Evolutionary conservation across 1,140 invertebrate genomes (phyloP).

Genomic region (Popillia japonica): DNA sequence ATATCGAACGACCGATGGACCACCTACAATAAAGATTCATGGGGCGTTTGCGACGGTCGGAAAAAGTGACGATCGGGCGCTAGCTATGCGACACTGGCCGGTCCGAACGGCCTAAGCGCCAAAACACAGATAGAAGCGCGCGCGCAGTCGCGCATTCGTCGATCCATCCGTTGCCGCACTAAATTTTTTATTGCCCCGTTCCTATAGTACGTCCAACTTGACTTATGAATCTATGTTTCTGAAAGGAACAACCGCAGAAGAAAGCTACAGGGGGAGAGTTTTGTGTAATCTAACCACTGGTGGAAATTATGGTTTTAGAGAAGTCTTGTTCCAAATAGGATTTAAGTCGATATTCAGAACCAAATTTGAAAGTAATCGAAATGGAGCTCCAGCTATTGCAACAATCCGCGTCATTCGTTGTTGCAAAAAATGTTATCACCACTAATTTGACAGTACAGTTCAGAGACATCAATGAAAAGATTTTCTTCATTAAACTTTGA

Average conservation of each 20-base stretch:
- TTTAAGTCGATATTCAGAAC: too few species aligned
- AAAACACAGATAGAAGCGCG: neutral
- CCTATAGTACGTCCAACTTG: neutral
- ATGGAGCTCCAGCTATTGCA: too few species aligned
- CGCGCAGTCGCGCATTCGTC: neutral
- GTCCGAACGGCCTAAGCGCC: neutral
- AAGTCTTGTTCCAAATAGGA: too few species aligned
- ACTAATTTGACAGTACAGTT: too few species aligned
- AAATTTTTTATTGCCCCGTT: neutral
- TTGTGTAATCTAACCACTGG: too few species aligned
- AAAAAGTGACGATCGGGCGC: constrained; percentile 14
- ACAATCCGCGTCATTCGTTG: too few species aligned
- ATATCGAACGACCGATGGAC: neutral
- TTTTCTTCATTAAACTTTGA: too few species aligned
- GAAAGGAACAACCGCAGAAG: neutral
- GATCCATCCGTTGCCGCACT: neutral
- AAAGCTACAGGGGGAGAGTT: too few species aligned
- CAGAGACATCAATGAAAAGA: too few species aligned
- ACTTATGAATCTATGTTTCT: constrained; percentile 15
- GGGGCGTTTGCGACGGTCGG: constrained; percentile 19
- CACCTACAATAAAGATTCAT: constrained; percentile 34
- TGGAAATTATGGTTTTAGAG: too few species aligned
- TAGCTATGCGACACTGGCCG: constrained; percentile 30
- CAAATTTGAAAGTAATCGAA: too few species aligned
- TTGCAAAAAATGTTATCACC: too few species aligned